phyloP scores from a whole-genome alignment of 2,113 vertebrate genomes.

The Bufo gargarizans region DNA sequence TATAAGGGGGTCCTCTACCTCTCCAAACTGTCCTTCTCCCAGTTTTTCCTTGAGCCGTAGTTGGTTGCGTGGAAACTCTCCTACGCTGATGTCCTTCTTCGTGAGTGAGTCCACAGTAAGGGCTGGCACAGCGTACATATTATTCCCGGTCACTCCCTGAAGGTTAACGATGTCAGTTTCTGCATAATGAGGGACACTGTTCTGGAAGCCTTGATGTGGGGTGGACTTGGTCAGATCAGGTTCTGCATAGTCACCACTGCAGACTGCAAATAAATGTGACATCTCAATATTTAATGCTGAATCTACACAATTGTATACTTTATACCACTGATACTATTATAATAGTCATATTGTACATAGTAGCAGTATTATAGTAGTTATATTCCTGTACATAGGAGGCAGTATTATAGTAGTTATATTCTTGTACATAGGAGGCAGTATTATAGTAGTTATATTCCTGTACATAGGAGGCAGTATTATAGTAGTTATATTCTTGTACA shows the following conservation, averaged over 20 bases:
- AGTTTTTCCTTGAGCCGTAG: slow-evolving; percentile 82
- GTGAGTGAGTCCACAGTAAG: slow-evolving; percentile 83
- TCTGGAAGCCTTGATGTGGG: slow-evolving; percentile 82
- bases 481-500: no score
- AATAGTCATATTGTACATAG: neutral
- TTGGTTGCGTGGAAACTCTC: slow-evolving; percentile 79
- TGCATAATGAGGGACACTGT: slow-evolving; percentile 79
- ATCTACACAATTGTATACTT: neutral
- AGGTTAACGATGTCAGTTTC: slow-evolving; percentile 83
- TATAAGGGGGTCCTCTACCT: slow-evolving; percentile 67
- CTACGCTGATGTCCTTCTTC: slow-evolving; percentile 81
- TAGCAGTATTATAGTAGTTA: slow-evolving; percentile 4
- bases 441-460: no score
- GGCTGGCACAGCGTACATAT: slow-evolving; percentile 84
- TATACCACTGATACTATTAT: neutral
- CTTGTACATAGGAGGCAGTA: no score
- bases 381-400: no score
- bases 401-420: no score
- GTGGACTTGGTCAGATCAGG: slow-evolving; percentile 83
- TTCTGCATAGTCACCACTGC: slow-evolving; percentile 81
- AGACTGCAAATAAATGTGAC: slow-evolving; percentile 64
- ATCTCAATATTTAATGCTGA: neutral
- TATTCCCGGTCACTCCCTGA: slow-evolving; percentile 84
- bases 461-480: no score
- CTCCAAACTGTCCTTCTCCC: slow-evolving; percentile 85